Evolutionary conservation across 2,888 invertebrate species (phyloP), one percentile per base, ranked within the genome.

Genomic region (Thumatha senex): DNA sequence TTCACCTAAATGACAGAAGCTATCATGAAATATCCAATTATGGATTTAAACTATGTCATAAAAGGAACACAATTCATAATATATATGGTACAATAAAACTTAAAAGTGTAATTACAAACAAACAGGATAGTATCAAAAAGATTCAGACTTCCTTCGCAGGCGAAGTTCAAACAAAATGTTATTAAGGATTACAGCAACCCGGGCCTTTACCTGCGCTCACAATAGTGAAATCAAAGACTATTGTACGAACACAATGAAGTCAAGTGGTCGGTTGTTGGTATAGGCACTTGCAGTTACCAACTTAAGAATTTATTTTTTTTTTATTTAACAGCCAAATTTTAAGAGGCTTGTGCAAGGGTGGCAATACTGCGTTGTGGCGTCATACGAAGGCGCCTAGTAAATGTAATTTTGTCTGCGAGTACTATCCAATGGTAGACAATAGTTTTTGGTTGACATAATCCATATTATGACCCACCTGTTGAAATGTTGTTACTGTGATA

Each of bases 211-310:
- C 66, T 68, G 65, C 54, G 40, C 35, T 46, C 51, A 67, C 68
- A 67, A 67, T 68, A 55, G 66, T 57, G 65, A 63, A 67, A 68
- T 67, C 67, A 67, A 63, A 67, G 54, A 47, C 66, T 49, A 60
- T 67, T 67, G 67, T 67, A 50, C 40, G 15, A 31, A 43, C 45
- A 67, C 63, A 68, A 67, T 65, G 46, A 51, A 54, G 63, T 67
- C 66, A 68, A 68, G 67, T 67, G 69, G 54, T 61, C 58, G 51
- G 58, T 35, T 65, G 62, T 65, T 49, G 33, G 49, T 29, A 48
- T 54, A 59, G 57, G 47, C 54, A 42, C 58, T 40, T 42, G 41
- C 53, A 54, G 59, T 56, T 51, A 51, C 53, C 43, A 46, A 35
- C 39, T 41, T 43, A 51, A 56, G 35, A 30, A 52, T 36, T 46